A percentile compares a stretch with the other conserved stretches of the same genome.
Conservation (phyloP, 2,888 invertebrate genomes). For the Eurytoma adleriae region DNA sequence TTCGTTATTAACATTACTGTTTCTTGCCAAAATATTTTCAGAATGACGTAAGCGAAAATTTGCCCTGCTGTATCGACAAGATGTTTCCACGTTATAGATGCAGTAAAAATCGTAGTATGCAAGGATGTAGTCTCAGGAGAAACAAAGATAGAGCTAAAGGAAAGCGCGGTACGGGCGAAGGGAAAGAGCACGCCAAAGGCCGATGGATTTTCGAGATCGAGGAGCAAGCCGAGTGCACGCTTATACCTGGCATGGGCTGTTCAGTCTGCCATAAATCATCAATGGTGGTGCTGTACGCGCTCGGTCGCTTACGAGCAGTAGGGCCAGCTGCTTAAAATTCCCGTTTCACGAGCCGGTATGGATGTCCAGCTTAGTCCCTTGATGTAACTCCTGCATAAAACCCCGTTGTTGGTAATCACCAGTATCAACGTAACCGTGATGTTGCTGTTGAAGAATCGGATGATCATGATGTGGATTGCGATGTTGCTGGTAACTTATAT, state of each 20-base stretch:
- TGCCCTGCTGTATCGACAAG: constrained; percentile 24
- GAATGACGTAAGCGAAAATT: constrained; percentile 62
- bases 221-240: constrained; percentile 10
- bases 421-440: constrained; percentile 38
- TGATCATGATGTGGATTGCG: constrained; percentile 60
- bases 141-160: constrained; percentile 56
- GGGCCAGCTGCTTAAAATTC: constrained; percentile 70
- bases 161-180: background rate
- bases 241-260: constrained; percentile 69
- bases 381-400: constrained; percentile 58
- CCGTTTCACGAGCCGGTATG: constrained; percentile 65
- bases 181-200: background rate
- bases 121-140: constrained; percentile 32
- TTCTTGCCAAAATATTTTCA: constrained; percentile 71
- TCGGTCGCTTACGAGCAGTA: background rate
- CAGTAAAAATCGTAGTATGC: background rate
- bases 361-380: constrained; percentile 64
- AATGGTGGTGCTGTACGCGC: constrained; percentile 24
- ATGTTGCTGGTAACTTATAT: constrained; percentile 60
- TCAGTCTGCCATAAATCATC: constrained; percentile 69
- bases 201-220: background rate
- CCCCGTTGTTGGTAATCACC: constrained; percentile 36
- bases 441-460: constrained; percentile 54
- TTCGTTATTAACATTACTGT: constrained; percentile 52
- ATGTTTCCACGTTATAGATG: constrained; percentile 4